Base-by-base conservation (phyloP, 2,797 vertebrate genomes). In the Molossus molossus region DNA sequence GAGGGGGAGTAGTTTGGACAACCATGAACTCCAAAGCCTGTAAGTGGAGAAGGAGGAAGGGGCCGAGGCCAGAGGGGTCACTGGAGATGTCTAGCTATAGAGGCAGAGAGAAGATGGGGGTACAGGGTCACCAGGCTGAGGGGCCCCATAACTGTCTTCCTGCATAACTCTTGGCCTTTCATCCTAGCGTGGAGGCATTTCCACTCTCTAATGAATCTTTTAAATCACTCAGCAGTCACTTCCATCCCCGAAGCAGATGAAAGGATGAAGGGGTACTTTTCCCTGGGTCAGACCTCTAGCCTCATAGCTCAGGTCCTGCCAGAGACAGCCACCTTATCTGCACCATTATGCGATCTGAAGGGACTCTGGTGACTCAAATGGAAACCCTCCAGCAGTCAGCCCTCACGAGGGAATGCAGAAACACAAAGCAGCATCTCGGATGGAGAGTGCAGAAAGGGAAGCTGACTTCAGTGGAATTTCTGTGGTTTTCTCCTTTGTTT, bases 401-500 rank as follows among this genome's bases (percentile, higher is more conserved):
- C 57, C 33, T 75, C 25, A 6, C 27, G 21, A 72, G 40, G 69
- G 87, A 25, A 10, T 62, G 50, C 55, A 40, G n/a, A 70, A n/a
- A 25, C 27, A 33, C 33, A 8, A 76, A 37, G 62, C 69, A 79
- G 55, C 70, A 7, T 13, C 70, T 88, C 33, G 3, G 5, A 64
- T 70, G 14, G 21, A 65, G 25, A 58, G 29, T 29, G 45, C 45
- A 69, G 84, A 64, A 77, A 95, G 91, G 58, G 23, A 81, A 40
- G 33, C 50, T 75, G 83, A 40, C 48, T 57, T 82, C 33, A 27
- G 18, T 89, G 73, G 37, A 50, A 77, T 67, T 92, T 88, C 80
- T 85, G 37, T 48, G 48, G 33, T 48, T 87, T 95, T 85, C 76
- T 64, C 33, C 4, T 84, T 90, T 18, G 27, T 76, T 77, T 90